Percentiles rank a stretch among this genome's conserved stretches.
Evolutionary conservation across 2,797 vertebrate species (phyloP).

Genomic region (Tapirus indicus): DNA sequence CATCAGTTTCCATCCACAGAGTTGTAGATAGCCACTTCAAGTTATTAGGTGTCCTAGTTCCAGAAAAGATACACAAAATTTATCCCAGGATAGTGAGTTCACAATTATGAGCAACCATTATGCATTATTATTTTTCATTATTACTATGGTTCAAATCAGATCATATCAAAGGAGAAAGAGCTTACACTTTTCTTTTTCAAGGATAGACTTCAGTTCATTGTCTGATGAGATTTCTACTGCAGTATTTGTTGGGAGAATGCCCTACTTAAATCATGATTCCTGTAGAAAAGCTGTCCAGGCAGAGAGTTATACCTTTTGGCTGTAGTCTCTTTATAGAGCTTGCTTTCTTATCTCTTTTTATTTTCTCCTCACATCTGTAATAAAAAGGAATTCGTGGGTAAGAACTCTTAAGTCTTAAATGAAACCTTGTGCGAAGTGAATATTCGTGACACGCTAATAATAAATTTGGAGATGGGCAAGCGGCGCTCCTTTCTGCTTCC

Average conservation of each 20-base stretch:
- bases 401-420: slow-evolving; percentile 80
- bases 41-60: neutral
- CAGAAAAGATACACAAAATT: neutral
- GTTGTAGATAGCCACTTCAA: neutral
- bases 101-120: neutral
- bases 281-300: neutral
- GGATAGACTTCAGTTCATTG: neutral
- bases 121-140: slow-evolving; percentile 45
- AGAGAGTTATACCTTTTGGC: slow-evolving; percentile 70
- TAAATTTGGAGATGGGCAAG: slow-evolving; percentile 86
- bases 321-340: slow-evolving; percentile 41
- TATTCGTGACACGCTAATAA: slow-evolving; percentile 91
- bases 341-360: slow-evolving; percentile 58
- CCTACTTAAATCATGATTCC: slow-evolving; percentile 41
- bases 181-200: slow-evolving; percentile 22
- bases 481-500: slow-evolving; percentile 77
- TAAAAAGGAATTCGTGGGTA: slow-evolving; percentile 78
- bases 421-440: slow-evolving; percentile 70
- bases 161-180: slow-evolving; percentile 13
- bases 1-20: neutral
- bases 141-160: slow-evolving; percentile 47
- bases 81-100: neutral
- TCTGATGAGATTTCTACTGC: slow-evolving; percentile 62
- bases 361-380: slow-evolving; percentile 69
- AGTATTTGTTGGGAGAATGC: slow-evolving; percentile 48